Base-by-base conservation (phyloP, 2,113 vertebrate species). In the Aphyosemion australe region DNA sequence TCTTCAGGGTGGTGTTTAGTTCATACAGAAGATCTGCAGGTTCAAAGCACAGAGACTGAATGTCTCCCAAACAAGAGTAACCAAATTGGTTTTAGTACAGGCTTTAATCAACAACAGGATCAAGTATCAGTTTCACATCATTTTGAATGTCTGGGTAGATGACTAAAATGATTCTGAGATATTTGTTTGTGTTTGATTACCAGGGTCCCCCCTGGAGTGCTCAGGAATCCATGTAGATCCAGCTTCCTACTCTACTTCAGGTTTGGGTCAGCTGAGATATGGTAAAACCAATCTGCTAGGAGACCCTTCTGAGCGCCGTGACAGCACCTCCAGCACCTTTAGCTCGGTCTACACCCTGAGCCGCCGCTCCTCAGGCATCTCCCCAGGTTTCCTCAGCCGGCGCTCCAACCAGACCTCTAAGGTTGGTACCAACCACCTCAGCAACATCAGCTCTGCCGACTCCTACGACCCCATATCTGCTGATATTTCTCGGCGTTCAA, bases 391-490 rank as follows among this genome's bases (percentile, higher is more conserved):
- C 86, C 97, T 95, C 18, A 97, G 95, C 86, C 94, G 95, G 2
- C 93, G 94, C 63, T 96, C 95, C 69, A 97, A 95, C 1, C 92
- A 95, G 12, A 88, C 93, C 1, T 98, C 96, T 0, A 94, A 95
- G 68, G 88, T 81, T 0, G 92, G 94, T 47, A 87, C 91, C 14
- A 92, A 94, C 66, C 92, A 75, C 0, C 93, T 93, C 67, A 93
- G 92, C 0, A 95, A 94, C 0, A 34, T 95, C 65, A 97, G 96
- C 7, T 95, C 95, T 15, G 91, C 95, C 0, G 96, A 94, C 84
- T 97, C 95, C 90, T 96, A 8, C 74, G 96, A 92, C 94, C 96
- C 82, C 48, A 97, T 97, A 88, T 99, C 96, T 1, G 94, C 95
- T 0, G 95, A 98, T 62, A 93, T 95, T 20, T 97, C 95, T 1